Conservation (phyloP, 2,797 vertebrate genomes). For the Periophthalmus magnuspinnatus region DNA sequence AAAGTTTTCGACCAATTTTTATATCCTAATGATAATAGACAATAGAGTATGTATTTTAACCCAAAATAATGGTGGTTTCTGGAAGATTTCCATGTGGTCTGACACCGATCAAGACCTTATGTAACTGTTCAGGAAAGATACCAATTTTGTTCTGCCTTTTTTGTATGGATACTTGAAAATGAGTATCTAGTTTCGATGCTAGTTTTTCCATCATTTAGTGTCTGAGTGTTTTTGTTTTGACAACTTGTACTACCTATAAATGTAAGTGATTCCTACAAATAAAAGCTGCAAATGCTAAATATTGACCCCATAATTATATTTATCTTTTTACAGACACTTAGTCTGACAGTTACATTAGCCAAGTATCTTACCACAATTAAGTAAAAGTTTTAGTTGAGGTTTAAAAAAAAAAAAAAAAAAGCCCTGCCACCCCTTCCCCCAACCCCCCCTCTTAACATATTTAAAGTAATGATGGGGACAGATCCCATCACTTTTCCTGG, state of each 20-base stretch:
- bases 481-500: conserved; percentile 16
- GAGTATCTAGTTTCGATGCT: neutral
- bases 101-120: too few relatives aligned
- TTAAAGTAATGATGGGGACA: conserved; percentile 22
- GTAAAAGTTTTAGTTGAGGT: neutral
- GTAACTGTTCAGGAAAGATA: too few relatives aligned
- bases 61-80: too few relatives aligned
- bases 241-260: neutral
- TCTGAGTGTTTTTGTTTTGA: neutral
- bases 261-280: neutral
- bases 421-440: neutral
- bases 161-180: too few relatives aligned
- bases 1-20: neutral
- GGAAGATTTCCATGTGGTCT: too few relatives aligned
- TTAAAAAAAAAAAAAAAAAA: too few relatives aligned
- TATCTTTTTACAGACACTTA: neutral
- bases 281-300: neutral
- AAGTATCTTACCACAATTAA: neutral
- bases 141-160: too few relatives aligned
- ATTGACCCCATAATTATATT: neutral
- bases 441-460: neutral
- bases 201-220: neutral
- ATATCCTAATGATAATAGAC: neutral
- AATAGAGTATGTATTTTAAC: too few relatives aligned
- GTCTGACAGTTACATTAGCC: neutral